A percentile compares a stretch with the other conserved stretches of the same genome.
These are phyloP conservation scores for Lagocephalus sceleratus DNA, from an alignment of 2,797 vertebrate genomes.

Conservation along the genomic window DNA sequence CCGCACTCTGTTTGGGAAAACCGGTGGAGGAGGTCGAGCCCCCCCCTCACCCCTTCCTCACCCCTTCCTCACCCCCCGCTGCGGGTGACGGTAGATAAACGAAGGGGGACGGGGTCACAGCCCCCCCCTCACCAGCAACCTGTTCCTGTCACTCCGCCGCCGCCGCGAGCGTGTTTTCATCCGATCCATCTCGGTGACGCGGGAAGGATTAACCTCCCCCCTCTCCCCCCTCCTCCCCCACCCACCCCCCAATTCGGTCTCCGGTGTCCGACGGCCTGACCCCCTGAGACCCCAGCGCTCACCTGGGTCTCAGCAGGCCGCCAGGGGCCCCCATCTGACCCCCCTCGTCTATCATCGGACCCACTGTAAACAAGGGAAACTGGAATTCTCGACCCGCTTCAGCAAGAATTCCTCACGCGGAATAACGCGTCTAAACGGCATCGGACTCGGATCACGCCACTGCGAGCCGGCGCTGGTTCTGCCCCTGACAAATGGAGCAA, in stretches of 20 bases:
- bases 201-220: conserved; percentile 57
- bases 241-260: conserved; percentile 63
- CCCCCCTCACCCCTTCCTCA: too few relatives aligned
- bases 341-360: conserved; percentile 13
- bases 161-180: conserved; percentile 60
- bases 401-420: conserved; percentile 23
- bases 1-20: too few relatives aligned
- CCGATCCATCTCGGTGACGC: conserved; percentile 77
- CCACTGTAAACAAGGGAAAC: conserved; percentile 16
- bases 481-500: conserved; percentile 39
- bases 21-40: too few relatives aligned
- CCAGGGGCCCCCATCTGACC: too few relatives aligned
- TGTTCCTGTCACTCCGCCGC: conserved; percentile 67
- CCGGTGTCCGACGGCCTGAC: conserved; percentile 56
- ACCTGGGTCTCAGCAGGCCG: conserved; percentile 57
- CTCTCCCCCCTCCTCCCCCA: conserved; percentile 31
- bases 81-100: conserved; percentile 52
- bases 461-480: too few relatives aligned
- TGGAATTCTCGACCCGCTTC: conserved; percentile 12
- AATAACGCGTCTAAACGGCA: conserved; percentile 21
- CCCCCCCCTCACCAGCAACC: conserved; percentile 63
- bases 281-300: conserved; percentile 44
- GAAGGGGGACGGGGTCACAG: conserved; percentile 65
- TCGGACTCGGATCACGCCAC: too few relatives aligned
- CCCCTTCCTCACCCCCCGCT: too few relatives aligned